Base-by-base conservation (phyloP, 2,888 invertebrate genomes). In the Acleris cristana region DNA sequence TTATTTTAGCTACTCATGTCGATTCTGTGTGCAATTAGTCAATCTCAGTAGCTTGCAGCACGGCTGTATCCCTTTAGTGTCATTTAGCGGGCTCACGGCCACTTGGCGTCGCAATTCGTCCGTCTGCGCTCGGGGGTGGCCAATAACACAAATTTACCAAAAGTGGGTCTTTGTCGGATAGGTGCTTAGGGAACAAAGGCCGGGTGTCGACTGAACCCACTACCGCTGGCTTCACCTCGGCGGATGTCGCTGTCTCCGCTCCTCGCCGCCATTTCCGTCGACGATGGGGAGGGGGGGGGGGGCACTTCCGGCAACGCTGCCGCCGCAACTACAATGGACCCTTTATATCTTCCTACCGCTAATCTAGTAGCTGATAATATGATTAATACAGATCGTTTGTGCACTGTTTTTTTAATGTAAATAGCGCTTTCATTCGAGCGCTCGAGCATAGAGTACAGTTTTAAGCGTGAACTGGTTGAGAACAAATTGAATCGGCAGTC, bases 241-340 rank as follows among this genome's bases (percentile, higher is more conserved):
- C 89, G 90, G 90, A 90, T 79, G 85, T 81, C 80, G 81, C 86
- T 87, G 91, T 90, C 90, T 90, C 90, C 87, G 89, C 82, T 84
- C 85, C 82, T 84, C 85, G 85, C 91, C 89, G 83, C 89, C 84
- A 85, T 84, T 87, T 90, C 90, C 90, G 84, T 72, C 77, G 76
- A 75, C 72, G 70, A 74, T 71, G 74, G 74, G 72, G 71, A 72
- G 77, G 72, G 75, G 71, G 74, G 77, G 72, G 75, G 71, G 74
- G 70, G 75, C 56, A 64, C 65, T 72, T 73, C 72, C 72, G 73
- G 48, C 64, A 65, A 70, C 71, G 75, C 75, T 72, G 81, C 78
- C 76, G 81, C 76, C 77, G 77, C 76, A 74, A 81, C 83, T 84
- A 89, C 89, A 90, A 90, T 89, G 81, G 83, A 79, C 83, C 87